A percentile compares a stretch with the other conserved stretches of the same genome.
phyloP scores from a whole-genome alignment of 2,797 vertebrate genomes.

The Gephyroberyx darwinii region DNA sequence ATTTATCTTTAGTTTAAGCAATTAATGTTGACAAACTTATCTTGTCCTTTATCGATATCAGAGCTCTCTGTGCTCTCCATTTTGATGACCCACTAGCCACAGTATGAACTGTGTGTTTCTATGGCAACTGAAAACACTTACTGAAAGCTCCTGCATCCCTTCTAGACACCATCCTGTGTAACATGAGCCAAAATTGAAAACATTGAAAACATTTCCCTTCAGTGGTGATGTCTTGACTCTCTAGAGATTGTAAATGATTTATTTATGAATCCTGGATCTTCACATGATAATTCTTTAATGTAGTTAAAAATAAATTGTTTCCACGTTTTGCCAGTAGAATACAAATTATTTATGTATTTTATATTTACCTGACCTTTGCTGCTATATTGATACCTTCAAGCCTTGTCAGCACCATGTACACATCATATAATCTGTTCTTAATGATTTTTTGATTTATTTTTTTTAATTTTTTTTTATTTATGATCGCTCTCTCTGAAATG shows the following conservation, averaged over 20 bases:
- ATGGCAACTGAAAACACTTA: neutral
- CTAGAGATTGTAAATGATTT: neutral
- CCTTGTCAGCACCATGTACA: neutral
- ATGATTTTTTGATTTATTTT: slow-evolving; percentile 3
- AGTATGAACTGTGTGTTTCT: neutral
- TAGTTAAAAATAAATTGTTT: slow-evolving; percentile 40
- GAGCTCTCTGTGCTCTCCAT: neutral
- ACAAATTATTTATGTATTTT: slow-evolving; percentile 38
- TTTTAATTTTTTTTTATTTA: slow-evolving; percentile 30
- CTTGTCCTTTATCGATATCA: too few species aligned
- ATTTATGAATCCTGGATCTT: neutral
- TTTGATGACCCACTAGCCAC: neutral
- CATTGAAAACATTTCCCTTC: neutral
- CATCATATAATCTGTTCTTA: too few species aligned
- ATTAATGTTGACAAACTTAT: too few species aligned
- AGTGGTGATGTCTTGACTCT: neutral
- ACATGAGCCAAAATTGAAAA: neutral
- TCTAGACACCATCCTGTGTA: neutral
- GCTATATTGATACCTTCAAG: slow-evolving; percentile 33
- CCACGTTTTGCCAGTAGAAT: slow-evolving; percentile 37
- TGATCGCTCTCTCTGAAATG: neutral
- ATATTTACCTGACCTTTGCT: slow-evolving; percentile 28
- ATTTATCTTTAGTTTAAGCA: too few species aligned
- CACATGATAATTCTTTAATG: slow-evolving; percentile 38
- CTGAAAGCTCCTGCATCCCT: neutral